Evolutionary conservation across 2,888 invertebrate genomes (phyloP).

Genomic region (Empis livida): DNA sequence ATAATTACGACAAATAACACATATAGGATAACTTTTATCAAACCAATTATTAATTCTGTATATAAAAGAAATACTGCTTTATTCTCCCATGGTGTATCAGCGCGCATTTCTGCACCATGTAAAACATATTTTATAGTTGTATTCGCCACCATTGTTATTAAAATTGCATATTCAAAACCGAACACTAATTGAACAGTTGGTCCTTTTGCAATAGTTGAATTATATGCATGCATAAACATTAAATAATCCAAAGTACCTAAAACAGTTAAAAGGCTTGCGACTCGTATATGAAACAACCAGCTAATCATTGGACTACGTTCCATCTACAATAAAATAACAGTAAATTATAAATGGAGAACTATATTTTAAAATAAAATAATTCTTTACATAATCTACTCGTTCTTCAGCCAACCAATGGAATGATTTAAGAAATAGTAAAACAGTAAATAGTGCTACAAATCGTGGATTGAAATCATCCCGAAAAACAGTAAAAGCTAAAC

Average conservation of each 20-base stretch:
- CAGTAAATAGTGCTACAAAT: constrained; percentile 94
- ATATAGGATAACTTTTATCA: constrained; percentile 74
- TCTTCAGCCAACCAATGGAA: constrained; percentile 99
- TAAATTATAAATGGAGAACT: constrained; percentile 1
- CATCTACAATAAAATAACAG: constrained; percentile 54
- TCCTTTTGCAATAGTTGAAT: constrained; percentile 82
- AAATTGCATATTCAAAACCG: constrained; percentile 97
- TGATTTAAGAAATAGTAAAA: constrained; percentile 91
- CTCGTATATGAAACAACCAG: constrained; percentile 84
- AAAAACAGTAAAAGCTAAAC: constrained; percentile 97
- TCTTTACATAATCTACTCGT: constrained; percentile 93
- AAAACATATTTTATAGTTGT: constrained; percentile 83
- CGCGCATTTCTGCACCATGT: constrained; percentile 68
- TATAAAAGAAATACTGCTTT: constrained; percentile 96
- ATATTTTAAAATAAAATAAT: not conserved
- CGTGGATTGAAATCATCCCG: constrained; percentile 97
- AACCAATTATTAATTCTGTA: constrained; percentile 88
- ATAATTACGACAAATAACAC: constrained; percentile 88
- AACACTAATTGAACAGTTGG: constrained; percentile 97
- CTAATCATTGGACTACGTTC: constrained; percentile 97
- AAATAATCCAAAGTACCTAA: constrained; percentile 73
- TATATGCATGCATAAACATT: constrained; percentile 88
- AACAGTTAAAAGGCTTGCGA: constrained; percentile 68
- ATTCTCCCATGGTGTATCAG: constrained; percentile 95
- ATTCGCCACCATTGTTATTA: constrained; percentile 84